These are phyloP conservation scores for Lingula anatina DNA, from an alignment of 2,888 invertebrate species.

Conservation along the genomic window DNA sequence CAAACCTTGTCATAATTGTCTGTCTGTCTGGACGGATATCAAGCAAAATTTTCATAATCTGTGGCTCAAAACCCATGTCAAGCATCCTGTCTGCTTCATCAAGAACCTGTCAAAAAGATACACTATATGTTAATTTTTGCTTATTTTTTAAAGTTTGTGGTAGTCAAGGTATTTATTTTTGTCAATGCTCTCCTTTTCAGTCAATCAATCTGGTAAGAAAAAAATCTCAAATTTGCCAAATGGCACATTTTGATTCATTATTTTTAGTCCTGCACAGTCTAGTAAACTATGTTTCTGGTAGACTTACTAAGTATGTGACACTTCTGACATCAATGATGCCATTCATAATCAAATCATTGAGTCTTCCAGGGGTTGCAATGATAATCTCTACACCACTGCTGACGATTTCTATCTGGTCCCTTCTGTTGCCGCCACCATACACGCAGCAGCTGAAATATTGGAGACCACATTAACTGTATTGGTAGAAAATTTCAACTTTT, in stretches of 20 bases:
- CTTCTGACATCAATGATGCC: conserved; percentile 66
- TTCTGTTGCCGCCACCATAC: conserved; percentile 83
- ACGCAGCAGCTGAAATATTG: conserved; percentile 62
- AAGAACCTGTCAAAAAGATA: conserved; percentile 57
- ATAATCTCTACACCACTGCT: conserved; percentile 84
- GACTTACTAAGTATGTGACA: conserved; percentile 72
- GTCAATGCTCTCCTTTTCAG: no score
- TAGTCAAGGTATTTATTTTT: background rate
- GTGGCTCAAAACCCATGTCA: conserved; percentile 59
- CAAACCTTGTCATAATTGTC: conserved; percentile 86
- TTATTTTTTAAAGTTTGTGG: no score
- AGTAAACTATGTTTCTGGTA: no score
- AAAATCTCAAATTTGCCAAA: no score
- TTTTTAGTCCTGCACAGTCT: no score
- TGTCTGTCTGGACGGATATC: conserved; percentile 71
- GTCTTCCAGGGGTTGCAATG: conserved; percentile 89
- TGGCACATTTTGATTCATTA: no score
- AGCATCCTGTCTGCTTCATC: conserved; percentile 80
- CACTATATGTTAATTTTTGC: no score
- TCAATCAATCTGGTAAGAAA: no score
- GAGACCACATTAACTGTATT: background rate
- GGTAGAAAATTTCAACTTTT: no score
- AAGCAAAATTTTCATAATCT: conserved; percentile 57
- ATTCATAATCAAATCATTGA: conserved; percentile 77
- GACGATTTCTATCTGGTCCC: conserved; percentile 71